phyloP scores from a whole-genome alignment of 2,888 invertebrate species.

The Nomada ferruginata region DNA sequence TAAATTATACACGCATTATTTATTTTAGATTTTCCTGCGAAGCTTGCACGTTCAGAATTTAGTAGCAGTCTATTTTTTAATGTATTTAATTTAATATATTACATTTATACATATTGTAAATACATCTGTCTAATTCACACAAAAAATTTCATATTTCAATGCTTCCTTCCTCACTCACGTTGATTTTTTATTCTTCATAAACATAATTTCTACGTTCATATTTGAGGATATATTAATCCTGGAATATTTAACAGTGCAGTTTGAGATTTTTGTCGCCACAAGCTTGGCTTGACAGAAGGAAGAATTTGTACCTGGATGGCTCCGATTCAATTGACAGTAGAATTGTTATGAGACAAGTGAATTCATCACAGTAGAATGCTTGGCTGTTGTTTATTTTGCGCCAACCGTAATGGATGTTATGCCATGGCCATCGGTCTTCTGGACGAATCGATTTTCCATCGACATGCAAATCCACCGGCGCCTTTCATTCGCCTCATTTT shows the following conservation, averaged over 20 bases:
- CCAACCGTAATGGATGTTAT: constrained; percentile 49
- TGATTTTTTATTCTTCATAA: background rate
- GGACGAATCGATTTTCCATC: constrained; percentile 60
- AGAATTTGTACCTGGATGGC: background rate
- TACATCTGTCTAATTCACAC: too few species aligned
- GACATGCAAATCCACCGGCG: constrained; percentile 54
- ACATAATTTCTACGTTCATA: background rate
- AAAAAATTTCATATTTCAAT: too few species aligned
- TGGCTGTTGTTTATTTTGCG: constrained; percentile 51
- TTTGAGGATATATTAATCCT: too few species aligned
- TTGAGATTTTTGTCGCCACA: background rate
- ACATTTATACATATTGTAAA: too few species aligned
- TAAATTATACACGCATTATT: too few species aligned
- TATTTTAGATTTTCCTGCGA: too few species aligned
- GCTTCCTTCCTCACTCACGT: too few species aligned
- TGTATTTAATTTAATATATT: too few species aligned
- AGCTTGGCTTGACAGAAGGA: background rate
- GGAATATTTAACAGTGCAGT: background rate
- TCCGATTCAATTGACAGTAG: constrained; percentile 22
- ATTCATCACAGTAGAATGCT: constrained; percentile 45
- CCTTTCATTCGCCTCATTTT: constrained; percentile 45
- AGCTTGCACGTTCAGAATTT: too few species aligned
- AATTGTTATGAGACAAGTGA: constrained; percentile 42
- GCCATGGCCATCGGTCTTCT: constrained; percentile 49
- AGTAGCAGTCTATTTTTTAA: too few species aligned